Evolutionary conservation across 1,140 invertebrate genomes (phyloP).

Genomic region (Heliconius congener): DNA sequence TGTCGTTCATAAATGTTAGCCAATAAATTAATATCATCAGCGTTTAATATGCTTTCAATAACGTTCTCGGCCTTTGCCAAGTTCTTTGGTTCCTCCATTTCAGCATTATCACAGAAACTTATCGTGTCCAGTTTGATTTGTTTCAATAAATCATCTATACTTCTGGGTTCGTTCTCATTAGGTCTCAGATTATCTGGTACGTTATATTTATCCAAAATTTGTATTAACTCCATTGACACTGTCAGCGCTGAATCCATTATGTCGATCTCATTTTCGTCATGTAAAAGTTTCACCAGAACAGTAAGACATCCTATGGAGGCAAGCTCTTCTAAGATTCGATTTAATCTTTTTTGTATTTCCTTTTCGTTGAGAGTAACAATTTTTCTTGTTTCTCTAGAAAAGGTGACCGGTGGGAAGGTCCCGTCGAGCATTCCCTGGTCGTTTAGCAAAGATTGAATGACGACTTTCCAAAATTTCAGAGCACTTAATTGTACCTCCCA

Average conservation of each 20-base stretch:
- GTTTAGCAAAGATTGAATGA: constrained; percentile 84
- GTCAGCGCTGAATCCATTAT: constrained; percentile 84
- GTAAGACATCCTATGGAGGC: constrained; percentile 85
- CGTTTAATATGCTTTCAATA: constrained; percentile 70
- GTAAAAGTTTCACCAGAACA: constrained; percentile 84
- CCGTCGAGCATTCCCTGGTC: constrained; percentile 91
- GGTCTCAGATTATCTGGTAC: constrained; percentile 60
- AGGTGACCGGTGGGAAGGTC: constrained; percentile 88
- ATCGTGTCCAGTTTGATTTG: constrained; percentile 46
- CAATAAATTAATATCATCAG: constrained; percentile 67
- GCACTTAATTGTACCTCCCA: constrained; percentile 90
- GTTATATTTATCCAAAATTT: constrained; percentile 83
- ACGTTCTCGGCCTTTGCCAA: constrained; percentile 55
- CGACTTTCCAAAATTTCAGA: constrained; percentile 86
- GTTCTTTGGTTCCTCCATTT: constrained; percentile 34
- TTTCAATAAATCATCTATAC: constrained; percentile 53
- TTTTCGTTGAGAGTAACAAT: constrained; percentile 86
- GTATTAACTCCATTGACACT: constrained; percentile 82
- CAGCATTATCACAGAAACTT: constrained; percentile 25
- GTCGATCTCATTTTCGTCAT: constrained; percentile 87
- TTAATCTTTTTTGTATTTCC: constrained; percentile 85
- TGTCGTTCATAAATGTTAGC: constrained; percentile 68
- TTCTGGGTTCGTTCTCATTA: constrained; percentile 50
- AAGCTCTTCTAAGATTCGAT: constrained; percentile 85
- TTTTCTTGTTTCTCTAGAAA: constrained; percentile 89